phyloP scores from a whole-genome alignment of 2,797 vertebrate genomes.

The Arctocebus calabarensis region DNA sequence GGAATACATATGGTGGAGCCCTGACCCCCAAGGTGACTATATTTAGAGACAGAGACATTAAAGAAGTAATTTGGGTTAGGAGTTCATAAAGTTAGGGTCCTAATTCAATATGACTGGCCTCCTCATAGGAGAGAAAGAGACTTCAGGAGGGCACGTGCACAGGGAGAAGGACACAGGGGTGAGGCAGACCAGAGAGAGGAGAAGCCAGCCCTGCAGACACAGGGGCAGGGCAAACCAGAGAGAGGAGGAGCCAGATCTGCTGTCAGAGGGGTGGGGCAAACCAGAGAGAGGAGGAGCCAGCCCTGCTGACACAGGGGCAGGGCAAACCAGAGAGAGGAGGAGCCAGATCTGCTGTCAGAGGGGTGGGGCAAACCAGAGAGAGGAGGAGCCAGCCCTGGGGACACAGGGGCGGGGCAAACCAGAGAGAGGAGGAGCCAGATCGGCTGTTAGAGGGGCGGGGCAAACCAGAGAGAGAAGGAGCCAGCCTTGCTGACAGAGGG shows the following conservation, averaged over 20 bases:
- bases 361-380: not conserved
- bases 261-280: too few relatives aligned
- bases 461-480: not conserved
- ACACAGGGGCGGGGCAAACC: too few relatives aligned
- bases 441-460: too few relatives aligned
- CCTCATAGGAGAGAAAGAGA: not conserved
- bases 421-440: not conserved
- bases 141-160: not conserved
- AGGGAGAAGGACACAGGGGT: not conserved
- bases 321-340: not conserved
- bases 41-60: not conserved
- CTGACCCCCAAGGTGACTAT: not conserved
- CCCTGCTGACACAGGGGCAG: too few relatives aligned
- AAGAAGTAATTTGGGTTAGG: not conserved
- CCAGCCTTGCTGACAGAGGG: not conserved
- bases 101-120: not conserved
- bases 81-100: not conserved
- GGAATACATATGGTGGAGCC: not conserved
- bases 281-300: not conserved
- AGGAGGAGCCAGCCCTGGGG: not conserved
- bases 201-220: not conserved
- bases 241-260: not conserved
- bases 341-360: not conserved
- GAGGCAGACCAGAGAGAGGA: not conserved
- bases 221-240: not conserved